A percentile compares a stretch with the other conserved stretches of the same genome.
Conservation (phyloP, 2,797 vertebrate genomes). For the Pogoniulus pusillus region DNA sequence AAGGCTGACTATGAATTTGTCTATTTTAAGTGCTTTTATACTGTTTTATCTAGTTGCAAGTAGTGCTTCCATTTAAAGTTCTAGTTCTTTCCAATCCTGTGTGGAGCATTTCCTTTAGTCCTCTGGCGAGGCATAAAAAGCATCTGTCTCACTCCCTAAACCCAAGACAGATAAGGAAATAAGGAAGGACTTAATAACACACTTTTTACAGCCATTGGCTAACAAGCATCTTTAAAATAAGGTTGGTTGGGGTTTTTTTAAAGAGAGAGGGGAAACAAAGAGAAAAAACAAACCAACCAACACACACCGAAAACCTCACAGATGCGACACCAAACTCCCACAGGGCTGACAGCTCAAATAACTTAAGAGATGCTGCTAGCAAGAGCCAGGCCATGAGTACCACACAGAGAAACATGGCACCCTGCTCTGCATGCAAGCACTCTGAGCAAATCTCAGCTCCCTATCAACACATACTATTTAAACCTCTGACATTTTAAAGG, state of each 20-base stretch:
- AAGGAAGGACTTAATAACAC: background rate
- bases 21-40: too few species aligned
- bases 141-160: too few species aligned
- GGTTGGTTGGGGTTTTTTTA: too few species aligned
- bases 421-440: background rate
- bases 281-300: too few species aligned
- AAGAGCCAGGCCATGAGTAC: background rate
- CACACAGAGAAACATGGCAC: background rate
- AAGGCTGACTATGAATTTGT: too few species aligned
- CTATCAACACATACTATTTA: background rate
- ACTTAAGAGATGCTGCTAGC: background rate
- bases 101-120: too few species aligned
- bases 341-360: background rate
- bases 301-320: background rate
- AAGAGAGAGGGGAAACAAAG: background rate
- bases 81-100: too few species aligned
- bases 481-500: constrained; percentile 54
- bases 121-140: too few species aligned
- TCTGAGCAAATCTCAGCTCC: constrained; percentile 23
- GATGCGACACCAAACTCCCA: background rate
- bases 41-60: too few species aligned
- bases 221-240: background rate
- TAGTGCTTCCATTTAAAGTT: too few species aligned
- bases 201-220: background rate
- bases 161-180: background rate